Conservation (phyloP, 2,113 vertebrate genomes). For the Opisthocomus hoazin region DNA sequence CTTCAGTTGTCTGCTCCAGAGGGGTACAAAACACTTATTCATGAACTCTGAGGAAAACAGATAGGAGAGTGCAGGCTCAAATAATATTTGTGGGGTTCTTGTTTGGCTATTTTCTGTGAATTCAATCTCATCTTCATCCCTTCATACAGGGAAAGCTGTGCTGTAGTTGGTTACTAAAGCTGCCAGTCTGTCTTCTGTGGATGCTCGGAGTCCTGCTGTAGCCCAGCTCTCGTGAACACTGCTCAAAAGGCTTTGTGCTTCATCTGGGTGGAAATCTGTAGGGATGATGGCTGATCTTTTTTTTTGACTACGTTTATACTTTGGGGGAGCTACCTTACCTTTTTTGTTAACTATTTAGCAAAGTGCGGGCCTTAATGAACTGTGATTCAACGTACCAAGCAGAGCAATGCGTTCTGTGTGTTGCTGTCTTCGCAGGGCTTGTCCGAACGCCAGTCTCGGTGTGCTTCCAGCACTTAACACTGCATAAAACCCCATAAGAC, state of each 20-base stretch:
- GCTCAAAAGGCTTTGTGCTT: neutral
- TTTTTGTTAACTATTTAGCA: neutral
- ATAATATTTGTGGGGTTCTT: neutral
- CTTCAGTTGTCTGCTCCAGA: neutral
- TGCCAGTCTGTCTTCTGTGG: neutral
- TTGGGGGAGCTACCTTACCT: neutral
- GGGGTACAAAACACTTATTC: neutral
- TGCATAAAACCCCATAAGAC: neutral
- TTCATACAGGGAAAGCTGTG: neutral
- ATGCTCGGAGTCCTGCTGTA: neutral
- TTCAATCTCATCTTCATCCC: neutral
- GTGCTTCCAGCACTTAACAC: neutral
- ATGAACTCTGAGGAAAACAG: neutral
- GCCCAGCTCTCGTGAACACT: neutral
- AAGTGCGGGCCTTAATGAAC: neutral
- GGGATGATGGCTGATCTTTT: neutral
- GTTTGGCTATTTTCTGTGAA: neutral
- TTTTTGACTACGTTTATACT: neutral
- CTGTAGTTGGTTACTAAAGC: neutral
- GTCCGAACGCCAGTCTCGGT: neutral
- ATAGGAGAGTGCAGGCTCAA: neutral
- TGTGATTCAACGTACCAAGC: neutral
- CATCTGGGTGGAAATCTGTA: neutral
- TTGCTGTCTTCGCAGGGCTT: neutral
- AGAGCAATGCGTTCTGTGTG: rapidly evolving